Conservation (phyloP, 2,888 invertebrate genomes). For the Lagria hirta region DNA sequence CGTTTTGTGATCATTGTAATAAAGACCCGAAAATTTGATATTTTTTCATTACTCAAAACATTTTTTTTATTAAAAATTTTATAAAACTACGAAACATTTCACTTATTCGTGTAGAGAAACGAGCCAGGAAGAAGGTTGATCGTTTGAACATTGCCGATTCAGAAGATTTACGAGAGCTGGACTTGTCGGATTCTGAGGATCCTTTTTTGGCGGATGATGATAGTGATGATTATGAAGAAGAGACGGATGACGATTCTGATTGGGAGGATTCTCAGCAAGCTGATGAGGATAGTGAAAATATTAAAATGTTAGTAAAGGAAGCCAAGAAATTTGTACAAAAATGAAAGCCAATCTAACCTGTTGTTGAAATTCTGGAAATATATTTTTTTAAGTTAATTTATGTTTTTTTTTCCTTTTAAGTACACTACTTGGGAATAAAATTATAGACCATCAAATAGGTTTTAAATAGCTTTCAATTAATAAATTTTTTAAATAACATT, state of each 20-base stretch:
- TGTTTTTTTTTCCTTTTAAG: too few relatives aligned
- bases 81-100: too few relatives aligned
- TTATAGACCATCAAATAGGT: too few relatives aligned
- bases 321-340: constrained; percentile 10
- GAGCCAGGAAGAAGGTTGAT: constrained; percentile 7
- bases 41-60: background rate
- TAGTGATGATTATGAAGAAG: constrained; percentile 21
- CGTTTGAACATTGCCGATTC: constrained; percentile 5
- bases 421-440: too few relatives aligned
- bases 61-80: constrained; percentile 1
- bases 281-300: constrained; percentile 19
- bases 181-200: constrained; percentile 17
- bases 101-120: constrained; percentile 9
- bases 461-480: too few relatives aligned
- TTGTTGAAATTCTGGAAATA: too few relatives aligned
- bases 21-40: constrained; percentile 15
- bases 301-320: constrained; percentile 16
- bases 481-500: too few relatives aligned
- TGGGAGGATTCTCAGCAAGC: constrained; percentile 9
- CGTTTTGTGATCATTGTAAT: constrained; percentile 32
- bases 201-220: constrained; percentile 20
- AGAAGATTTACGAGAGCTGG: constrained; percentile 12
- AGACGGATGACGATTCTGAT: constrained; percentile 19
- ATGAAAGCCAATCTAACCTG: too few relatives aligned
- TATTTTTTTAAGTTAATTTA: too few relatives aligned